Evolutionary conservation across 2,113 vertebrate species (phyloP).

Genomic region (Brienomyrus longianalis): DNA sequence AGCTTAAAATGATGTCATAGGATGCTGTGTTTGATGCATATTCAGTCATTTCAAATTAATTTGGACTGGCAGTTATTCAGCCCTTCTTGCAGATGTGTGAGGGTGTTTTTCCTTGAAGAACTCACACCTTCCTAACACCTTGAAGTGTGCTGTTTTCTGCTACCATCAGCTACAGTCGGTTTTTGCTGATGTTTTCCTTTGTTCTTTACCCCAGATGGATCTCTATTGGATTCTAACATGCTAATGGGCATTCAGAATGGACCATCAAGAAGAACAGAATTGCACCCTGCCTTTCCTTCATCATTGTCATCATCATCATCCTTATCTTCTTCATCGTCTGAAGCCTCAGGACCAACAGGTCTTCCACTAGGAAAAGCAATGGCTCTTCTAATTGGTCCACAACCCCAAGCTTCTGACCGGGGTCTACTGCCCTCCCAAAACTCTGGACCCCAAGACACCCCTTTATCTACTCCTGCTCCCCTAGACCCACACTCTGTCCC

Average conservation of each 20-base stretch:
- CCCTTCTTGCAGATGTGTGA: background rate
- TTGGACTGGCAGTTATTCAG: background rate
- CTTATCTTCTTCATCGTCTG: conserved; percentile 24
- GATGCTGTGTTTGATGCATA: background rate
- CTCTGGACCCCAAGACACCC: background rate
- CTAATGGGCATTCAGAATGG: conserved; percentile 40
- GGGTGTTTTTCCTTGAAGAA: too few relatives aligned
- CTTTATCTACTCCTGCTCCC: background rate
- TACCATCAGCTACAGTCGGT: background rate
- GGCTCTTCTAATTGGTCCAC: background rate
- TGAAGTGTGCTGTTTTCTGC: background rate
- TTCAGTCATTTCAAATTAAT: background rate
- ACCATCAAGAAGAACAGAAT: conserved; percentile 42
- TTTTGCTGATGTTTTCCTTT: conserved; percentile 21
- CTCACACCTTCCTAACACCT: too few relatives aligned
- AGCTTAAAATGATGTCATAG: background rate
- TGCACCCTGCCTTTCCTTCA: conserved; percentile 59
- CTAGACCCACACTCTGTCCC: background rate
- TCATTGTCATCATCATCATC: conserved; percentile 21
- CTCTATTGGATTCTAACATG: conserved; percentile 45
- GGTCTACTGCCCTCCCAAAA: background rate
- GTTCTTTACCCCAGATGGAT: conserved; percentile 53
- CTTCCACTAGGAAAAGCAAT: conserved; percentile 30
- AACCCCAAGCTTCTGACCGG: conserved; percentile 4
- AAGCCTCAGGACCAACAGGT: conserved; percentile 44